Conservation (phyloP, 2,888 invertebrate species). For the Coleophora flavipennella region DNA sequence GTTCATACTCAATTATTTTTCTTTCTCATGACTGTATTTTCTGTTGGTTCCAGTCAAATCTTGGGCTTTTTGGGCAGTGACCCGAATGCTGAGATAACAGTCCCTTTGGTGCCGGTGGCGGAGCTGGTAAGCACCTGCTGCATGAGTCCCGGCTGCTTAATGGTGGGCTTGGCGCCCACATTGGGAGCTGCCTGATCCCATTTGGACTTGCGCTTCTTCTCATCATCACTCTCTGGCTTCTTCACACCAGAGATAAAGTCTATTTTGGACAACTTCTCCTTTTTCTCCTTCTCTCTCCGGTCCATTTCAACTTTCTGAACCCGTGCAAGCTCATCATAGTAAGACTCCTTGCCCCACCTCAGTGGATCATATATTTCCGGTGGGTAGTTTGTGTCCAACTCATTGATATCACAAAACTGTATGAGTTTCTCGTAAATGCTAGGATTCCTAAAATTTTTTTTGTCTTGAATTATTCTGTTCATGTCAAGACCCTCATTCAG, state of each 20-base stretch:
- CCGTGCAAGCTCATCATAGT: constrained; percentile 92
- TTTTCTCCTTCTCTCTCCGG: constrained; percentile 90
- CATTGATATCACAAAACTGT: constrained; percentile 94
- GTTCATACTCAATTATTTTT: no score
- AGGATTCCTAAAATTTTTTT: constrained; percentile 96
- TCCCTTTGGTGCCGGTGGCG: constrained; percentile 91
- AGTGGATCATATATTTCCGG: constrained; percentile 94
- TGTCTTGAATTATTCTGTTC: constrained; percentile 90
- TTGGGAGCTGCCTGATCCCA: constrained; percentile 90
- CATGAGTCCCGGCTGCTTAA: constrained; percentile 79
- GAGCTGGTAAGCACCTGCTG: constrained; percentile 84
- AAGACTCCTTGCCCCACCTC: constrained; percentile 93
- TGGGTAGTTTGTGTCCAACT: constrained; percentile 96
- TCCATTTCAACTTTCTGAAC: constrained; percentile 95
- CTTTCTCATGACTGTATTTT: no score
- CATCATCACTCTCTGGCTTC: constrained; percentile 79
- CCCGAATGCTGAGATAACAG: constrained; percentile 94
- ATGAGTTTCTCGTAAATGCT: constrained; percentile 98
- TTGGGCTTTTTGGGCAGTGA: constrained; percentile 88
- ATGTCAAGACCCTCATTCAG: constrained; percentile 85
- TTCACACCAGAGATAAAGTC: constrained; percentile 86
- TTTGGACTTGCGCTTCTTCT: constrained; percentile 89
- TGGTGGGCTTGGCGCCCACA: constrained; percentile 66
- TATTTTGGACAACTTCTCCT: constrained; percentile 85
- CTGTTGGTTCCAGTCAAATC: constrained; percentile 32